These are phyloP conservation scores for Ophonus ardosiacus DNA, from an alignment of 2,888 invertebrate species.

Conservation along the genomic window DNA sequence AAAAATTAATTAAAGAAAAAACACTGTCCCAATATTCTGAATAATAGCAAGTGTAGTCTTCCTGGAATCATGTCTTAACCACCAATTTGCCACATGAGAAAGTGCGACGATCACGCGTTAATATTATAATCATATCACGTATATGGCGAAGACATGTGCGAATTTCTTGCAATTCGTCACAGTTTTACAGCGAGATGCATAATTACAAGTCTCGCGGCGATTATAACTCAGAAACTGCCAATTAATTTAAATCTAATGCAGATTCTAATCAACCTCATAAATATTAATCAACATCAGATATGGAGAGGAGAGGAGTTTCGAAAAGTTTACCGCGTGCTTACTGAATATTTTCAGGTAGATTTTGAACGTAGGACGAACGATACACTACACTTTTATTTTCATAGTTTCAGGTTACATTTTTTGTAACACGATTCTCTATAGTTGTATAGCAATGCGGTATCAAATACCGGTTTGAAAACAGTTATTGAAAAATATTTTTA, in stretches of 20 bases:
- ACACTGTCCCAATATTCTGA: too few species aligned
- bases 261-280: conserved; percentile 44
- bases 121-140: conserved; percentile 24
- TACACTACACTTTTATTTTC: too few species aligned
- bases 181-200: neutral
- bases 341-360: too few species aligned
- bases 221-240: conserved; percentile 12
- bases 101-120: neutral
- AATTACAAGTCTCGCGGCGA: conserved; percentile 31
- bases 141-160: conserved; percentile 29
- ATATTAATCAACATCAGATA: neutral
- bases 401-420: too few species aligned
- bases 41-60: too few species aligned
- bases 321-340: neutral
- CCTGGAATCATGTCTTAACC: neutral
- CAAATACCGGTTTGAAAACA: too few species aligned
- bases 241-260: conserved; percentile 51
- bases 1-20: too few species aligned
- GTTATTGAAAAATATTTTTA: too few species aligned
- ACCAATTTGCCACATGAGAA: conserved; percentile 13
- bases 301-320: neutral
- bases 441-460: too few species aligned
- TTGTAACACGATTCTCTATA: too few species aligned
- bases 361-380: neutral
- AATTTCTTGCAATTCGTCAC: conserved; percentile 51